Conservation (phyloP, 1,140 invertebrate species). For the Leguminivora glycinivorella region DNA sequence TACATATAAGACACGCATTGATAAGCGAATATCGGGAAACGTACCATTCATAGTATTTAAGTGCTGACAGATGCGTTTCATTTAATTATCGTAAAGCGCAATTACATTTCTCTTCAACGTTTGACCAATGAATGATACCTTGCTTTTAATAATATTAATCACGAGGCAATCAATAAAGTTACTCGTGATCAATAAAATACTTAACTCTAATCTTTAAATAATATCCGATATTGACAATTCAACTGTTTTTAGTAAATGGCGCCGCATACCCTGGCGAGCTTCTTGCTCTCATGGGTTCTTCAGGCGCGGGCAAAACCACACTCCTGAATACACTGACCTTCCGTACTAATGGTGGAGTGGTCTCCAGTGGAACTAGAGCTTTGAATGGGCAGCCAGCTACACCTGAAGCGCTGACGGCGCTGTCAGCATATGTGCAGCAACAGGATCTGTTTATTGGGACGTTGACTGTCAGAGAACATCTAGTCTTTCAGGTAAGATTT, state of each 20-base stretch:
- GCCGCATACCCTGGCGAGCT: conserved; percentile 93
- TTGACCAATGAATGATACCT: no score
- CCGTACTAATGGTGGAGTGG: conserved; percentile 83
- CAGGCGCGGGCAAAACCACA: conserved; percentile 97
- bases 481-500: conserved; percentile 88
- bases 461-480: conserved; percentile 94
- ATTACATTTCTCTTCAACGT: no score
- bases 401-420: conserved; percentile 84
- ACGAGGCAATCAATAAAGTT: no score
- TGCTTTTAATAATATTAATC: no score
- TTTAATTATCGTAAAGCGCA: no score
- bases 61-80: no score
- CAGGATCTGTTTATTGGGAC: conserved; percentile 96
- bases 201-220: no score
- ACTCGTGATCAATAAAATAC: no score
- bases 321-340: conserved; percentile 94
- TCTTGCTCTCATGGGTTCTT: conserved; percentile 95
- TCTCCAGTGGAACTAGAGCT: conserved; percentile 84
- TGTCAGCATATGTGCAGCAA: conserved; percentile 97
- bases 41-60: no score
- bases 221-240: neutral
- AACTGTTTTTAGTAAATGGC: conserved; percentile 84
- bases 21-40: no score
- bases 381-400: conserved; percentile 86
- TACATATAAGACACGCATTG: no score